These are phyloP conservation scores for Drosophila robusta DNA, from an alignment of 2,888 invertebrate species.

Conservation along the genomic window DNA sequence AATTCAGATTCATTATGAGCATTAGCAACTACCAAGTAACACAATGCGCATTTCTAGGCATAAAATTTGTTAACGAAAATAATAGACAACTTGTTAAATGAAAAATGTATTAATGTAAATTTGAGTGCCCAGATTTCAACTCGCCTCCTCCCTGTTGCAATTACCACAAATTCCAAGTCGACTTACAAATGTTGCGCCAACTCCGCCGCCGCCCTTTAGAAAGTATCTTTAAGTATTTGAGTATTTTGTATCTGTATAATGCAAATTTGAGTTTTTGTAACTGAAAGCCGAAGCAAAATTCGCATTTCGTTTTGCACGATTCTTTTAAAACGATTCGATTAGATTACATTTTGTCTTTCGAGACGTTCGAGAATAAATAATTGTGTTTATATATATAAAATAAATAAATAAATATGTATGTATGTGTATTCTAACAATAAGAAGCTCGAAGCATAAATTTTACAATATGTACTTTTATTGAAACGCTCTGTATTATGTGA, in stretches of 20 bases:
- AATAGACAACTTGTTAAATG: conserved; percentile 54
- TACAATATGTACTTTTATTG: conserved; percentile 60
- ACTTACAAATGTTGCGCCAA: conserved; percentile 46
- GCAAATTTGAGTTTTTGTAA: conserved; percentile 47
- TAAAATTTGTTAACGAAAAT: conserved; percentile 72
- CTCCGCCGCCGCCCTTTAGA: conserved; percentile 65
- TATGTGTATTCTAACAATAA: conserved; percentile 74
- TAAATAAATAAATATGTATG: conserved; percentile 54
- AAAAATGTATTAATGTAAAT: conserved; percentile 61
- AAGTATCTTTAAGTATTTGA: conserved; percentile 71
- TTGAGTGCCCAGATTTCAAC: conserved; percentile 40
- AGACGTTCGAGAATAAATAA: conserved; percentile 59
- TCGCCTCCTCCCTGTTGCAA: conserved; percentile 53
- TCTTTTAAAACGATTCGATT: conserved; percentile 23
- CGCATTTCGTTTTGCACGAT: conserved; percentile 17
- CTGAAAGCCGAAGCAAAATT: conserved; percentile 24
- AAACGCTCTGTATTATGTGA: conserved; percentile 74
- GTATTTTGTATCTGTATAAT: conserved; percentile 63
- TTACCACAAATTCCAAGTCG: conserved; percentile 38
- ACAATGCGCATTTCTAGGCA: conserved; percentile 74
- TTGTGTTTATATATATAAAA: conserved; percentile 71
- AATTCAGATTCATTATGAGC: conserved; percentile 58
- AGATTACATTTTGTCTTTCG: conserved; percentile 34
- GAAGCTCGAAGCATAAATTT: conserved; percentile 73
- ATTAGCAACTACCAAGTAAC: conserved; percentile 28